Percentiles rank a stretch among this genome's conserved stretches.
Evolutionary conservation across 92 coral and sea anemone species (phyloP).

Genomic region (Muricea muricata): DNA sequence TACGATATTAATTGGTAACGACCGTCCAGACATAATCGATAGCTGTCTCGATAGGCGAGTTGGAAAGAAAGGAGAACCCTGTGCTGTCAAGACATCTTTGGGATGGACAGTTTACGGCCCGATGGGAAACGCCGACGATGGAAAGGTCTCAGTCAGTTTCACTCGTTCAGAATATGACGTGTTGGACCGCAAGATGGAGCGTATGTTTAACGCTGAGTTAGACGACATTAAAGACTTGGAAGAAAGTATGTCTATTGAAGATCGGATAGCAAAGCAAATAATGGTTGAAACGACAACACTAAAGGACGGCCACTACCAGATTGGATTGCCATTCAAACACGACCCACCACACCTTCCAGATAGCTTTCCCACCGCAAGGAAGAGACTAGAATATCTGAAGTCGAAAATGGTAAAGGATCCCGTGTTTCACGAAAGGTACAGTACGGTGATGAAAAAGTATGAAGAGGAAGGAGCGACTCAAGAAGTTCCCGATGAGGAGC

Average conservation of each 20-base stretch:
- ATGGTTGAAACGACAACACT: too few relatives aligned
- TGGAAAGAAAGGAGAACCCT: constrained; percentile 63
- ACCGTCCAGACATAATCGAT: constrained; percentile 55
- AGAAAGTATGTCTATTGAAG: too few relatives aligned
- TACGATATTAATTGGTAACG: constrained; percentile 65
- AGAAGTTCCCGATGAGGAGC: constrained; percentile 31
- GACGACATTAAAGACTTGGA: constrained; percentile 25
- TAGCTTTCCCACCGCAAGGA: constrained; percentile 65
- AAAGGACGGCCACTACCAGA: too few relatives aligned
- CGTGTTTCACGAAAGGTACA: too few relatives aligned
- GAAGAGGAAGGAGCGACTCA: constrained; percentile 31
- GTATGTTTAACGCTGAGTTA: constrained; percentile 62
- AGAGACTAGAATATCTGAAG: constrained; percentile 50
- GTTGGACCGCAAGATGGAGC: too few relatives aligned
- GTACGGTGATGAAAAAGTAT: too few relatives aligned
- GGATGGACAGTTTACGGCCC: constrained; percentile 74
- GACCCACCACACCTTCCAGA: constrained; percentile 71
- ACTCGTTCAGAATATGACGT: too few relatives aligned
- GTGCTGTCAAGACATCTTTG: constrained; percentile 59
- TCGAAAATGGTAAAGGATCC: too few relatives aligned
- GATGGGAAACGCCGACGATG: constrained; percentile 46
- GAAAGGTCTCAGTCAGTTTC: neutral
- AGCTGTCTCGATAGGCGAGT: constrained; percentile 41
- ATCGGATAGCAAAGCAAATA: constrained; percentile 58
- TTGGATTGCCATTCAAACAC: too few relatives aligned